Conservation (phyloP, 1,140 invertebrate species). For the Dinoponera quadriceps region DNA sequence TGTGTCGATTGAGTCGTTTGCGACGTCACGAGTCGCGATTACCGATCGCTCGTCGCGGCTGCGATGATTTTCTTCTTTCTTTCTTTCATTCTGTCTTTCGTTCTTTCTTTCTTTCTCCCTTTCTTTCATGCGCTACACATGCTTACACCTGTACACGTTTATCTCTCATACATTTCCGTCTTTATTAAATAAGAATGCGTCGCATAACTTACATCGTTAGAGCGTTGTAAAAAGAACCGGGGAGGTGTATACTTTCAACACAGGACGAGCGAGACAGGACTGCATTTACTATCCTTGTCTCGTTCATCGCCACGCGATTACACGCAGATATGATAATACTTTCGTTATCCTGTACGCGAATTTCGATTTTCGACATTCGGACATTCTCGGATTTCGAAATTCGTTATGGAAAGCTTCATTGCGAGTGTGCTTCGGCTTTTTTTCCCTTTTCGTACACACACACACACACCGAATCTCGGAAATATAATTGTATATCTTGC, state of each 20-base stretch:
- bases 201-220: conserved; percentile 22
- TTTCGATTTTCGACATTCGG: conserved; percentile 25
- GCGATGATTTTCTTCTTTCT: background rate
- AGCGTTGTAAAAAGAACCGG: conserved; percentile 17
- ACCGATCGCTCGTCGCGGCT: background rate
- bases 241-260: conserved; percentile 44
- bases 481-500: conserved; percentile 8
- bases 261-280: conserved; percentile 13
- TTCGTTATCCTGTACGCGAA: conserved; percentile 36
- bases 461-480: background rate
- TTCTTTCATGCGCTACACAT: conserved; percentile 13
- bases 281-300: background rate
- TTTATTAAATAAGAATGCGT: conserved; percentile 46
- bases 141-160: conserved; percentile 20
- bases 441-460: conserved; percentile 1
- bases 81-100: background rate
- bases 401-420: conserved; percentile 19
- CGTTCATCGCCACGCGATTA: conserved; percentile 13
- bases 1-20: conserved; percentile 6
- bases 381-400: background rate
- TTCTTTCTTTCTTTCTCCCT: no score
- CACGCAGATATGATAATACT: conserved; percentile 17
- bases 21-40: background rate
- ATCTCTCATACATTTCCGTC: conserved; percentile 29
- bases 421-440: background rate